A percentile compares a stretch with the other conserved stretches of the same genome.
Conservation (phyloP, 2,888 invertebrate species). For the Pristionchus arcanus region DNA sequence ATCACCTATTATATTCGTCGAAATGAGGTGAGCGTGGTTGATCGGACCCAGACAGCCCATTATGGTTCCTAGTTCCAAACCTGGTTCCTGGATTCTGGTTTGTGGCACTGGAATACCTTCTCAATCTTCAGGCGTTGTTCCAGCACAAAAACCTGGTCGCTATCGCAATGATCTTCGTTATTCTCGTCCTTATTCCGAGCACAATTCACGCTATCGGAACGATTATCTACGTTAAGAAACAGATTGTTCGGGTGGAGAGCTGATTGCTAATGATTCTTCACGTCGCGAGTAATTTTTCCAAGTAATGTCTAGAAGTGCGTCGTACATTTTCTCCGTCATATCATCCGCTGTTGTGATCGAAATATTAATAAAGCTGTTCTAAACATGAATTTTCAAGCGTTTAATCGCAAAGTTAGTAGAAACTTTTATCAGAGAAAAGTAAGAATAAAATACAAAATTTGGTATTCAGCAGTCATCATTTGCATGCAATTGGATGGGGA, state of each 20-base stretch:
- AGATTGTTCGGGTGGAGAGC: background rate
- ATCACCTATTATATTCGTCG: background rate
- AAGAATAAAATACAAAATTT: too few species aligned
- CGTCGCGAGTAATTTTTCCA: too few species aligned
- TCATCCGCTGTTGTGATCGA: too few species aligned
- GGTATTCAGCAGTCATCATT: too few species aligned
- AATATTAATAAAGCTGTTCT: too few species aligned
- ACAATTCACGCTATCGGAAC: conserved; percentile 7
- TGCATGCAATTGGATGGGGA: too few species aligned
- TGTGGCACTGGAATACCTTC: background rate
- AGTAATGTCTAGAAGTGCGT: background rate
- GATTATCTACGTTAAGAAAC: background rate
- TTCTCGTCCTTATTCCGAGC: background rate
- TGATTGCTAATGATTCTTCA: background rate
- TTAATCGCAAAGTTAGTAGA: too few species aligned
- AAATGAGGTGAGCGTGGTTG: background rate
- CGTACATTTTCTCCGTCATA: background rate
- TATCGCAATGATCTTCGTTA: background rate
- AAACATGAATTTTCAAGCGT: too few species aligned
- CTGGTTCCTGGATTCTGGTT: background rate
- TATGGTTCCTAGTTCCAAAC: background rate
- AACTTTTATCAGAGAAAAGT: too few species aligned
- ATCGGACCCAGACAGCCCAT: background rate
- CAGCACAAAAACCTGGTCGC: background rate
- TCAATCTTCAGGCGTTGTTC: background rate